Evolutionary conservation across 2,113 vertebrate species (phyloP).

Genomic region (Xerus inauris): DNA sequence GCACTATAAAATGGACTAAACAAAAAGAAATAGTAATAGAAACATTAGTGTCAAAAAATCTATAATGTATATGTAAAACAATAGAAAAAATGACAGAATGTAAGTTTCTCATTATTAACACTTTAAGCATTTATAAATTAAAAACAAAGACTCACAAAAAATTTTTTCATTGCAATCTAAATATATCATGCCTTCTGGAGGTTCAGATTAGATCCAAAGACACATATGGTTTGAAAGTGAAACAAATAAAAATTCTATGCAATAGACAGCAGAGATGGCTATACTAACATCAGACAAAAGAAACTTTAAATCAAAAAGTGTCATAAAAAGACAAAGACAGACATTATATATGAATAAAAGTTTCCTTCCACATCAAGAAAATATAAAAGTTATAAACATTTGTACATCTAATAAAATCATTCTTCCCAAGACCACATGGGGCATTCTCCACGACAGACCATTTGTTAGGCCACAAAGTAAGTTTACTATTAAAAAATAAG

Average conservation of each 20-base stretch:
- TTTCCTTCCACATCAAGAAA: neutral
- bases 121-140: neutral
- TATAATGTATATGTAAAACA: neutral
- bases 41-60: neutral
- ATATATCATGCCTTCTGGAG: neutral
- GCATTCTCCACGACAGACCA: neutral
- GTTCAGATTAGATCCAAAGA: neutral
- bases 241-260: neutral
- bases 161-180: neutral
- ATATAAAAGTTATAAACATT: too few relatives aligned
- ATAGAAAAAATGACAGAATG: neutral
- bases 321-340: neutral
- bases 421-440: too few relatives aligned
- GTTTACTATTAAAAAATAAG: neutral
- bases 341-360: neutral
- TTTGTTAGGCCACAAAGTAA: neutral
- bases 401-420: too few relatives aligned
- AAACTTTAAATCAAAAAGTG: neutral
- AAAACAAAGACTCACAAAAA: neutral
- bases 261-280: neutral
- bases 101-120: neutral
- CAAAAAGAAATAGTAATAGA: neutral
- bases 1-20: neutral
- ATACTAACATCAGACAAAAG: too few relatives aligned
- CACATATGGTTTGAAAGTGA: neutral